Base-by-base conservation (phyloP, 2,113 vertebrate species). In the Erpornis zantholeuca region DNA sequence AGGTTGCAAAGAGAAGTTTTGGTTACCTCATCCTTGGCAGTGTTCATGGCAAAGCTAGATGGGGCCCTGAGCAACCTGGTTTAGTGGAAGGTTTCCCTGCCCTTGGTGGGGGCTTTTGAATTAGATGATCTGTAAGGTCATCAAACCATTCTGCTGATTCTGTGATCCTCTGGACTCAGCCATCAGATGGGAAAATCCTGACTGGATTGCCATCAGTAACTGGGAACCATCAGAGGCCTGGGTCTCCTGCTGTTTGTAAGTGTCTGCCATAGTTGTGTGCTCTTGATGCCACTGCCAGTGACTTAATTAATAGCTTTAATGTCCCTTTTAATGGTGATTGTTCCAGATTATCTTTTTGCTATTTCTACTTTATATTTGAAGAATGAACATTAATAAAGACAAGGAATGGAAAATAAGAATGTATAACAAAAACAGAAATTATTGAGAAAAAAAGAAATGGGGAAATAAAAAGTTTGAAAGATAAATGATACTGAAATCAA, bases 31-130 rank as follows among this genome's bases (percentile, higher is more conserved):
- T 59, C 7, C 14, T 16, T 29, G 6, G 27, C 40, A 85, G 36
- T 16, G 33, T 11, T 35, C 3, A 3, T 14, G 52, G n/a, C 36
- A 63, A 52, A 56, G 59, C 29, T 71, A 36, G 57, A 27, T 35
- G 28, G 7, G 81, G 7, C 59, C 68, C 27, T 65, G 52, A 40
- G 33, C 38, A 35, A 11, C 8, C 24, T 45, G 24, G 11, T n/a
- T n/a, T 59, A 38, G 14, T 13, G n/a, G 21, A 64, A 57, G 28
- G 15, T 38, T 24, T 35, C 28, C 9, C 33, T 65, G 16, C 14
- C 6, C 7, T 2, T 45, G 27, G 12, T 11, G 5, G 6, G 15
- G 7, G 23, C 2, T 1, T 25, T 72, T 35, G 28, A 53, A 16
- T 20, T 15, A 29, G 38, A 12, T 40, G 18, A 29, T 40, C 61